Conservation (phyloP, 53 echinoderm and acorn worm genomes). For the Echinarachnius parma region DNA sequence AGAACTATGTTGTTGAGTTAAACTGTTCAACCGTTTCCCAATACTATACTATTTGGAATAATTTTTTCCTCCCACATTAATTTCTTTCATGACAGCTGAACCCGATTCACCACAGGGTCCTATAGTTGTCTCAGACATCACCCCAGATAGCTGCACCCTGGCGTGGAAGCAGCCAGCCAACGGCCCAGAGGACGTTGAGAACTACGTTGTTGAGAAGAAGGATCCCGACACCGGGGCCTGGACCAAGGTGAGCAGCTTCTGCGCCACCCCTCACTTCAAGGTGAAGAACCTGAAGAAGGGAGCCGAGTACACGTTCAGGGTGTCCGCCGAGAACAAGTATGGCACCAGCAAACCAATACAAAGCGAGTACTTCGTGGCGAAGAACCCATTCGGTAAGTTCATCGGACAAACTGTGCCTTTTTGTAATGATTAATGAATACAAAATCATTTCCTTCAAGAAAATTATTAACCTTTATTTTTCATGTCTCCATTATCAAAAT, state of each 20-base stretch:
- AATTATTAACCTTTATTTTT: too few relatives aligned
- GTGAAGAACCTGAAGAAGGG: constrained; percentile 86
- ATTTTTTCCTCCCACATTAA: not conserved
- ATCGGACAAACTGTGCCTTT: not conserved
- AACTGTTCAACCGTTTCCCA: too few relatives aligned
- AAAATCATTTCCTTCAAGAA: too few relatives aligned
- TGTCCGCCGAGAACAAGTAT: constrained; percentile 85
- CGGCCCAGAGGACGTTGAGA: constrained; percentile 89
- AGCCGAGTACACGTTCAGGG: constrained; percentile 90
- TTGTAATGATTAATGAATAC: too few relatives aligned
- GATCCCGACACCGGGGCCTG: constrained; percentile 75
- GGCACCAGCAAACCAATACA: constrained; percentile 83
- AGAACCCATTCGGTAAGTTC: constrained; percentile 93
- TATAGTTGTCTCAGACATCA: constrained; percentile 71
- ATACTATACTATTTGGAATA: too few relatives aligned
- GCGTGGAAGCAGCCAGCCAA: constrained; percentile 77
- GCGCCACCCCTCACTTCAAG: constrained; percentile 60
- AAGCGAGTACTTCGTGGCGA: constrained; percentile 74
- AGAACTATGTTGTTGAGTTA: constrained; percentile 88
- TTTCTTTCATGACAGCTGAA: constrained; percentile 39
- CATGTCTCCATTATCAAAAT: too few relatives aligned
- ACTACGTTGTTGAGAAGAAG: constrained; percentile 90
- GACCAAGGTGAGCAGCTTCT: constrained; percentile 85
- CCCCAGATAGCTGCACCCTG: constrained; percentile 64
- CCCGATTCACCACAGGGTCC: constrained; percentile 89